Percentiles rank a stretch among this genome's conserved stretches.
These are phyloP conservation scores for Noctua comes DNA, from an alignment of 2,888 invertebrate genomes.

Conservation along the genomic window DNA sequence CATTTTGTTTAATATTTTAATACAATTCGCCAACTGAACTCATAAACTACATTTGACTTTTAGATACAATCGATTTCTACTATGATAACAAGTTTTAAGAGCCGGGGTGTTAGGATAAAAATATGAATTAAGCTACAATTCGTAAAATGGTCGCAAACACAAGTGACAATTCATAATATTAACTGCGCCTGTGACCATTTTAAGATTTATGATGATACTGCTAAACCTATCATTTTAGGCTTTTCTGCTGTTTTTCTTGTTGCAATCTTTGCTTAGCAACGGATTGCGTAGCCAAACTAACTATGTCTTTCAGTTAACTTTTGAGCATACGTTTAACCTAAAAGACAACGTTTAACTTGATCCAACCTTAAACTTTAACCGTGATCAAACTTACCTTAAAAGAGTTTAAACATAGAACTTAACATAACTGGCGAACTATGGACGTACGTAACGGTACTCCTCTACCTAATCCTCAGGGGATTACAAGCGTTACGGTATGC, in stretches of 20 bases:
- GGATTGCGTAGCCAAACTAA: conserved; percentile 16
- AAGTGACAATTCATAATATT: too few relatives aligned
- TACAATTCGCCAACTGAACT: neutral
- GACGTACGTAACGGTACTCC: neutral
- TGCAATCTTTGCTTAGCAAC: conserved; percentile 8
- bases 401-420: neutral
- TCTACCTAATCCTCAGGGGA: neutral
- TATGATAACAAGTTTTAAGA: neutral
- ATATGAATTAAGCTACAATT: too few relatives aligned
- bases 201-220: too few relatives aligned
- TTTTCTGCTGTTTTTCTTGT: neutral
- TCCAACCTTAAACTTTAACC: neutral
- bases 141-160: too few relatives aligned
- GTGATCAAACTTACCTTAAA: neutral
- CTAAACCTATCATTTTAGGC: too few relatives aligned
- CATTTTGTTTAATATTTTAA: neutral
- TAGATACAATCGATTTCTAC: conserved; percentile 11
- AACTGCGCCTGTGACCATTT: too few relatives aligned
- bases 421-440: neutral
- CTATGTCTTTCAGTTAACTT: conserved; percentile 22
- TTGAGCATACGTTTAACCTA: conserved; percentile 2
- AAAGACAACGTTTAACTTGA: neutral
- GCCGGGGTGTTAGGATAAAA: too few relatives aligned
- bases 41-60: neutral
- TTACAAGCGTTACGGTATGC: neutral